Percentiles rank a stretch among this genome's conserved stretches.
Conservation (phyloP, 2,888 invertebrate genomes). For the Platypus cylindrus region DNA sequence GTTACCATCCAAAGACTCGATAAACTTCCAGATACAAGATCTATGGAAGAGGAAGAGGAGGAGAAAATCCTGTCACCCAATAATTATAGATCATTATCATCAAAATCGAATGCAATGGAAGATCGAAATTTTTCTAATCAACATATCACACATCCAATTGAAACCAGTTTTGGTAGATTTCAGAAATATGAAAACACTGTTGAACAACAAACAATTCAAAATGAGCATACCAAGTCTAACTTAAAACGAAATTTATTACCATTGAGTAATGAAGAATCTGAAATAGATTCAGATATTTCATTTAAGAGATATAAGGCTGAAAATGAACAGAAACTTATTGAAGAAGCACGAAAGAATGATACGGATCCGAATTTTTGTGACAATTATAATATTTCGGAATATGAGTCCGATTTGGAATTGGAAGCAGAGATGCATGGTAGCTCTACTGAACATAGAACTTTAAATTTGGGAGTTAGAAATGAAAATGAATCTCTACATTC, state of each 20-base stretch:
- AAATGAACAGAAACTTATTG: conserved; percentile 6
- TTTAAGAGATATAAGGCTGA: conserved; percentile 26
- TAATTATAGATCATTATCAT: no score
- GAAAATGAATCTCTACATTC: conserved; percentile 3
- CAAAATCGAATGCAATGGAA: conserved; percentile 18
- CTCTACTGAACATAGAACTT: conserved; percentile 18
- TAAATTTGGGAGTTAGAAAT: conserved; percentile 3
- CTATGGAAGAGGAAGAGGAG: no score
- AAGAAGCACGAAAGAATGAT: conserved; percentile 21
- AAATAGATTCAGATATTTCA: conserved; percentile 19
- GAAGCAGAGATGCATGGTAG: conserved; percentile 34
- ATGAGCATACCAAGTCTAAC: conserved; percentile 4
- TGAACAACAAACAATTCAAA: neutral
- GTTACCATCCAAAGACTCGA: conserved; percentile 44
- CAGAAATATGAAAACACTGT: conserved; percentile 23
- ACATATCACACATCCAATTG: conserved; percentile 10
- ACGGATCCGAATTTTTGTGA: conserved; percentile 27
- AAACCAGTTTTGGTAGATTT: conserved; percentile 10
- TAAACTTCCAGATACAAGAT: conserved; percentile 27
- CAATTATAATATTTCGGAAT: conserved; percentile 31
- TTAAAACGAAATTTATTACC: conserved; percentile 20
- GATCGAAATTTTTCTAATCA: conserved; percentile 13
- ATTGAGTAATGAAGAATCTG: neutral
- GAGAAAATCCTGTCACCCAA: no score
- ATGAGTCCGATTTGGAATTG: conserved; percentile 33